Evolutionary conservation across 2,113 vertebrate species (phyloP), one percentile per base, ranked within the genome.

Genomic region (Callopanchax toddi): DNA sequence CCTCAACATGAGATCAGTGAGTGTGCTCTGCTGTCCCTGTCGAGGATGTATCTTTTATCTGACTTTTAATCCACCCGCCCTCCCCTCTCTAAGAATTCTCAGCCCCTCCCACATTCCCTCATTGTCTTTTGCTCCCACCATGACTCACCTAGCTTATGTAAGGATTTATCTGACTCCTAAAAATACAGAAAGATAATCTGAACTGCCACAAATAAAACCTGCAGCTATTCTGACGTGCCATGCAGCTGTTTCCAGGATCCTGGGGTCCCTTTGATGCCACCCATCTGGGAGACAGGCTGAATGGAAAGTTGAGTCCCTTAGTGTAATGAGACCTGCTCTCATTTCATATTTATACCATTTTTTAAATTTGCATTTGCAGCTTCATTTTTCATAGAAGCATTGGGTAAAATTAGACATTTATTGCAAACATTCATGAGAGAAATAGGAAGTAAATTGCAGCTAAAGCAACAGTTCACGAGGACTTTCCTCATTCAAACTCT

Each of bases 61-160:
- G 55, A 26, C 1, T 8, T 70, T 76, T 75, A 71, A 76, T 88
- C 79, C 29, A 37, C 17, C 16, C 18, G 64, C 69, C 65, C 55
- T 57, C 57, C 69, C 43, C 57, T 53, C 44, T 59, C 43, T 0
- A 23, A 74, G 60, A 66, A 23, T 60, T 60, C 52, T 32, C 42
- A n/a, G 25, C 61, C 64, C 77, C 77, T 68, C 81, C 79, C 67
- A 83, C 89, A 84, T 84, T 88, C 86, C 74, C 74, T 58, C 65
- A 85, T 87, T 86, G 86, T 86, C 79, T 74, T 40, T 46, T 45
- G 44, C 79, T 69, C 79, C 60, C 48, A 61, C 56, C 65, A 67
- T 86, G 85, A 88, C 83, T 89, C 86, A 84, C 85, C 86, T 86
- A 76, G 82, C 82, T 87, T 86, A 86, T 56, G 65, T 62, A 64